Evolutionary conservation across 2,797 vertebrate species (phyloP), one percentile per base, ranked within the genome.

Genomic region (Muraenolepis orangiensis): DNA sequence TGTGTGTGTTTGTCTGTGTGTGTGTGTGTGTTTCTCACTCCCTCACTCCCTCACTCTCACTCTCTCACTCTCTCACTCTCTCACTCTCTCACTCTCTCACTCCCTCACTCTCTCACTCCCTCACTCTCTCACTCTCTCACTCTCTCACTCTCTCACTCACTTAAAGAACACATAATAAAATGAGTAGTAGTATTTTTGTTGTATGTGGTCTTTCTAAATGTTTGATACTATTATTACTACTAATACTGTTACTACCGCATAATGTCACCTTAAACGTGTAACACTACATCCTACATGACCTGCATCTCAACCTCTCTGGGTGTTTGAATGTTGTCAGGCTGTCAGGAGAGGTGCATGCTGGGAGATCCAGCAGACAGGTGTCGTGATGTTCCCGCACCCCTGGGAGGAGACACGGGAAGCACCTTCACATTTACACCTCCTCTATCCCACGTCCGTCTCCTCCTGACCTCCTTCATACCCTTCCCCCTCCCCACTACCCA

Each of bases 401-500:
- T n/a, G n/a, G n/a, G n/a, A n/a, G n/a, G n/a, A n/a, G n/a, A n/a
- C n/a, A n/a, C n/a, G n/a, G n/a, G n/a, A n/a, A n/a, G 18, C 51
- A 57, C 23, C 77, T 81, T 66, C 78, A 85, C 85, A 90, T 90
- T 87, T 85, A 87, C 88, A 90, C 89, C 82, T 85, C 74, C 32
- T 34, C 32, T 8, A 4, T 8, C 32, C 73, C 38, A 73, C 18
- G 8, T 32, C 31, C 31, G 2, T 18, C 18, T 46, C 42, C 42
- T 38, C 6, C 36, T 46, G 14, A 46, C 16, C 51, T 57, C 51
- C 51, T 8, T 18, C 20, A 14, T 42, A 3, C 18, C n/a, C 1
- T 20, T 57, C 51, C 6, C 7, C 51, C 20, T 46, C 16, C n/a
- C n/a, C n/a, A n/a, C n/a, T n/a, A 18, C 0, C 42, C 11, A 11